Percentiles rank a stretch among this genome's conserved stretches.
These are phyloP conservation scores for Caiman crocodilus DNA, from an alignment of 2,797 vertebrate species.

Conservation along the genomic window DNA sequence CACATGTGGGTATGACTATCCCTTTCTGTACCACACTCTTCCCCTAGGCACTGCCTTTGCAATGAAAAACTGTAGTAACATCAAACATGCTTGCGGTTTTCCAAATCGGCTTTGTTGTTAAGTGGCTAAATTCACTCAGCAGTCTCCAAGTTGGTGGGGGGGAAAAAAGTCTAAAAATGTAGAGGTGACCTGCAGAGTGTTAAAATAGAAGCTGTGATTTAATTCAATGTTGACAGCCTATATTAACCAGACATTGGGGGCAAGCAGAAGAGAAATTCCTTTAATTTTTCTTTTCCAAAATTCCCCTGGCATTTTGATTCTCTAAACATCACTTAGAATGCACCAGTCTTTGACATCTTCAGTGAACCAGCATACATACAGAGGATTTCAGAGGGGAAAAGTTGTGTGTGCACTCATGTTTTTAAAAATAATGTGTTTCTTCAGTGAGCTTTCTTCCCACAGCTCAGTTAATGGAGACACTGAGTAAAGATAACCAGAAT, in stretches of 20 bases:
- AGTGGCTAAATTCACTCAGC: neutral
- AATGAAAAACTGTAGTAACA: neutral
- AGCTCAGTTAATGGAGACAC: neutral
- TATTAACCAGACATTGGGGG: neutral
- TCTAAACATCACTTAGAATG: neutral
- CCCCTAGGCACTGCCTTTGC: neutral
- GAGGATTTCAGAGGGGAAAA: neutral
- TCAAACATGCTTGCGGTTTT: neutral
- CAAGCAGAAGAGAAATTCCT: neutral
- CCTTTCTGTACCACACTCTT: neutral
- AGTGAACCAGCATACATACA: neutral
- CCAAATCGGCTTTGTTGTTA: neutral
- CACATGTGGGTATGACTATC: neutral
- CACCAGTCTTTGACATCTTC: neutral
- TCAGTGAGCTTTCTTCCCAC: neutral
- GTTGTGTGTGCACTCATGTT: neutral
- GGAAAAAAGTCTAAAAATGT: neutral
- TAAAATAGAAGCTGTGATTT: neutral
- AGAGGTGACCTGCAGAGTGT: neutral
- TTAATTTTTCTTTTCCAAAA: neutral
- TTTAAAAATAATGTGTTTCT: neutral
- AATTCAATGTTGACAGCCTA: neutral
- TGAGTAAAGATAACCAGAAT: neutral
- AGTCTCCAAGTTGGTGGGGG: neutral
- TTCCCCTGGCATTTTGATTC: neutral